A percentile compares a stretch with the other conserved stretches of the same genome.
Conservation (phyloP, 2,888 invertebrate genomes). For the Agriopis leucophaearia region DNA sequence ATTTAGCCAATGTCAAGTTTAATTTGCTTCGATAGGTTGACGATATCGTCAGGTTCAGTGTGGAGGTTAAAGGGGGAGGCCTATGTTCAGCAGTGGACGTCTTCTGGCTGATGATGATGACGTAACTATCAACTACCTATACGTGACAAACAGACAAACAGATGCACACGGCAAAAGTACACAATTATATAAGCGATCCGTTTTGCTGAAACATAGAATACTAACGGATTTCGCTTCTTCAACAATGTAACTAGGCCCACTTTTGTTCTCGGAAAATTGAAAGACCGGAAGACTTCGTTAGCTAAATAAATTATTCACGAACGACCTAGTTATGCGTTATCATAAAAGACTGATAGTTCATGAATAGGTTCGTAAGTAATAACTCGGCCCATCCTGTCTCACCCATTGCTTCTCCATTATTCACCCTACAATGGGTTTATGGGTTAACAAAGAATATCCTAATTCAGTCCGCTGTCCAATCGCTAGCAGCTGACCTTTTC, state of each 20-base stretch:
- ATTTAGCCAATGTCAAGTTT: too few relatives aligned
- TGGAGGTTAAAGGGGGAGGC: too few relatives aligned
- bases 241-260: neutral
- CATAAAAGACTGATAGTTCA: constrained; percentile 7
- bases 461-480: constrained; percentile 7
- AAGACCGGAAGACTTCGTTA: constrained; percentile 10
- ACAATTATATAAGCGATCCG: too few relatives aligned
- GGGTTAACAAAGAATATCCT: constrained; percentile 26
- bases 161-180: too few relatives aligned
- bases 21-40: too few relatives aligned
- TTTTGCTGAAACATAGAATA: too few relatives aligned
- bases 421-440: constrained; percentile 17
- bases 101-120: neutral
- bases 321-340: constrained; percentile 8
- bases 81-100: too few relatives aligned
- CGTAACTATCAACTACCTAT: too few relatives aligned
- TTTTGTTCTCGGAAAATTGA: neutral
- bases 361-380: constrained; percentile 15
- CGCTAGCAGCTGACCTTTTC: constrained; percentile 12
- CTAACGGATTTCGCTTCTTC: too few relatives aligned
- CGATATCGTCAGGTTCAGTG: too few relatives aligned
- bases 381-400: constrained; percentile 23
- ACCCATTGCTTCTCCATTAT: constrained; percentile 9
- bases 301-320: constrained; percentile 3
- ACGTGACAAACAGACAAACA: too few relatives aligned